Conservation (phyloP, 1,140 invertebrate genomes). For the Heterodera carotae region DNA sequence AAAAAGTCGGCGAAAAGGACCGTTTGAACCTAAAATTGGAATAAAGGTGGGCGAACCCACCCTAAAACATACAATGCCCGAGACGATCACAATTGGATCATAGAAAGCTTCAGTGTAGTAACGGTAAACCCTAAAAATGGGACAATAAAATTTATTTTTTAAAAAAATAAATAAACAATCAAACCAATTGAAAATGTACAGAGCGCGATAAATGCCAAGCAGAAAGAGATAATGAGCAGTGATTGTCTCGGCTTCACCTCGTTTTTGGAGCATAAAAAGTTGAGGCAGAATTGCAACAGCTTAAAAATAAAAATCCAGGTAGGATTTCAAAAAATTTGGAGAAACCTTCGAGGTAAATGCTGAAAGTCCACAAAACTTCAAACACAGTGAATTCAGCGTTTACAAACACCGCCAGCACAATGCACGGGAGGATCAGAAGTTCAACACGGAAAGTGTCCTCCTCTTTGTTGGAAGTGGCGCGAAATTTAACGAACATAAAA, state of each 20-base stretch:
- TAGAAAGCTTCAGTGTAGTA: slow-evolving; percentile 89
- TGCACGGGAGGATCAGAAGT: slow-evolving; percentile 85
- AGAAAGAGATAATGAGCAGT: slow-evolving; percentile 99
- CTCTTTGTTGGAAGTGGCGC: slow-evolving; percentile 68
- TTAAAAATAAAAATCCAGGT: slow-evolving; percentile 99
- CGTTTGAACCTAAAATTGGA: slow-evolving; percentile 74
- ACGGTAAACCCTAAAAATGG: slow-evolving; percentile 77
- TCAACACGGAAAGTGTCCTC: slow-evolving; percentile 78
- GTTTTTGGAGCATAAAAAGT: slow-evolving; percentile 96
- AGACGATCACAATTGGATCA: slow-evolving; percentile 90
- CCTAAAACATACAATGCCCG: slow-evolving; percentile 43
- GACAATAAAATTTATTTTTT: too few species aligned
- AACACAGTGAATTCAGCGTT: slow-evolving; percentile 42
- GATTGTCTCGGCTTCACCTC: slow-evolving; percentile 97
- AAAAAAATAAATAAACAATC: not conserved
- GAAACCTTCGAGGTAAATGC: slow-evolving; percentile 86
- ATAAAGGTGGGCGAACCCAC: not conserved
- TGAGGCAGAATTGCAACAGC: slow-evolving; percentile 97
- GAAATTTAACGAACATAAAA: slow-evolving; percentile 95
- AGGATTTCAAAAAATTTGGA: not conserved
- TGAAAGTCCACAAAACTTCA: slow-evolving; percentile 94
- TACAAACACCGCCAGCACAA: slow-evolving; percentile 82
- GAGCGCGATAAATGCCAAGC: slow-evolving; percentile 83
- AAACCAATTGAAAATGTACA: slow-evolving; percentile 91
- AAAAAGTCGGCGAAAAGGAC: slow-evolving; percentile 99